Percentiles rank a stretch among this genome's conserved stretches.
These are phyloP conservation scores for Octomys mimax DNA, from an alignment of 2,797 vertebrate genomes.

Conservation along the genomic window DNA sequence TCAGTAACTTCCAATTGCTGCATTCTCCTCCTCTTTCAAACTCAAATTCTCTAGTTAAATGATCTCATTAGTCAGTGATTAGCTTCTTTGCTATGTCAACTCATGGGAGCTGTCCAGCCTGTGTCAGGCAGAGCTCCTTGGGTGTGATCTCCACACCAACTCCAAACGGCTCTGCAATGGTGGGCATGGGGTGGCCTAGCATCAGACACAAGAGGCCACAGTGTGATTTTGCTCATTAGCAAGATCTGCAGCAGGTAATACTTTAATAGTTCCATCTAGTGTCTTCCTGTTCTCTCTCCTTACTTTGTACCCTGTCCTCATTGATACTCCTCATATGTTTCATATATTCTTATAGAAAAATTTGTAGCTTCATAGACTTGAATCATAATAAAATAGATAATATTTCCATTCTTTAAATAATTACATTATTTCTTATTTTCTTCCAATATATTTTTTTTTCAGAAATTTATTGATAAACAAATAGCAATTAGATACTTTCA, in stretches of 20 bases:
- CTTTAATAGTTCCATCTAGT: neutral
- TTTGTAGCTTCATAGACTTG: neutral
- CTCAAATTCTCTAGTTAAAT: neutral
- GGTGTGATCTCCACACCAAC: neutral
- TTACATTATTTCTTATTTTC: slow-evolving; percentile 6
- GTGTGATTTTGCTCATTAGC: neutral
- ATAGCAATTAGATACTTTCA: too few relatives aligned
- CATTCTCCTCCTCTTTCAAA: neutral
- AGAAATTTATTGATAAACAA: too few relatives aligned
- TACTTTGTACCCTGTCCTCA: neutral
- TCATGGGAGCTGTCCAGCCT: neutral
- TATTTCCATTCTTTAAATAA: slow-evolving; percentile 5
- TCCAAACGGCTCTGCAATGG: neutral
- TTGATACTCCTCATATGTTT: neutral
- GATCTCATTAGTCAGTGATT: neutral
- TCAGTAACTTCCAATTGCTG: neutral
- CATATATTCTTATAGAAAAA: neutral
- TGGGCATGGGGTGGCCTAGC: neutral
- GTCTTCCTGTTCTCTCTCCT: neutral
- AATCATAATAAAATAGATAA: neutral
- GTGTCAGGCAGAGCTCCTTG: neutral
- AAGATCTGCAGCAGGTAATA: neutral
- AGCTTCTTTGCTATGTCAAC: neutral
- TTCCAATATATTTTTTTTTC: neutral
- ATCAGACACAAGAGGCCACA: neutral